Conservation (phyloP, 2,113 vertebrate genomes). For the Aleadryas rufinucha region DNA sequence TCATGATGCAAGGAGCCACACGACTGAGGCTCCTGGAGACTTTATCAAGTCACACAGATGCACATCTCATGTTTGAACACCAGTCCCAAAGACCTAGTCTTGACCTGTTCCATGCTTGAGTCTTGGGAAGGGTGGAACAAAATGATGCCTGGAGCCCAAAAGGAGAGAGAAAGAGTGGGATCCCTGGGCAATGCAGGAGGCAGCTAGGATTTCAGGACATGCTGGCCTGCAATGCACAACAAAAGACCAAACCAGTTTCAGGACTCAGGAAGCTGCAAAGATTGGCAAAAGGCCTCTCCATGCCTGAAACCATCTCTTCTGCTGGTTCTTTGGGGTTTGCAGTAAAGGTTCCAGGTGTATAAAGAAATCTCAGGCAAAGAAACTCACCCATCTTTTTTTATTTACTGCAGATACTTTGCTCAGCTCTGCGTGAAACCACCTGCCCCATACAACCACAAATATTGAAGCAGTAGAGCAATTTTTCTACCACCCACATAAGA, state of each 20-base stretch:
- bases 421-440: conserved; percentile 41
- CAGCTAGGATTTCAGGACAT: neutral
- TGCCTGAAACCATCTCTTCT: neutral
- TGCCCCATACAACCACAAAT: conserved; percentile 44
- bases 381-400: neutral
- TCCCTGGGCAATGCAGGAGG: neutral
- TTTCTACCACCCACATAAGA: conserved; percentile 59
- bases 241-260: neutral
- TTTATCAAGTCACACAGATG: neutral
- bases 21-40: accelerated
- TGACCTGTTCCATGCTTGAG: neutral
- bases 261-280: neutral
- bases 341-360: neutral
- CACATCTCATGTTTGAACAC: neutral
- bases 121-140: neutral
- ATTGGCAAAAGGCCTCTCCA: neutral
- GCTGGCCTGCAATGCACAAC: neutral
- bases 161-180: neutral
- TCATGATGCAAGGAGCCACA: neutral
- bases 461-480: conserved; percentile 29
- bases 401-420: conserved; percentile 17
- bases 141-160: neutral
- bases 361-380: neutral
- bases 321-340: neutral
- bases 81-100: neutral